Evolutionary conservation across 1,140 invertebrate species (phyloP).

Genomic region (Diachasma alloeum): DNA sequence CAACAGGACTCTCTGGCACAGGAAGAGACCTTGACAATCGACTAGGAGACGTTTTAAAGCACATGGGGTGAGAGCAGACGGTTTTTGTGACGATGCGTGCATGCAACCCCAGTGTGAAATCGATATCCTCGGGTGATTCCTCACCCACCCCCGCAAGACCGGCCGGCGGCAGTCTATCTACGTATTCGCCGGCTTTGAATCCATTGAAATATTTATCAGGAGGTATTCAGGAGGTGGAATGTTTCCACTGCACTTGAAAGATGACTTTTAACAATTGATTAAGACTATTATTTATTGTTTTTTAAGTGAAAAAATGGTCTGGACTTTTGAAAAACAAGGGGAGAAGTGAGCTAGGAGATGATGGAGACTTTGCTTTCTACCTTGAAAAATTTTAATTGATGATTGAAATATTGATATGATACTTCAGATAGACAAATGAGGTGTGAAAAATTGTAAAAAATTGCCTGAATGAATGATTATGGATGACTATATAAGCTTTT

Average conservation of each 20-base stretch:
- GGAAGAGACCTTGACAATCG: constrained; percentile 43
- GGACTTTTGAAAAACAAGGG: no score
- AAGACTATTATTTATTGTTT: no score
- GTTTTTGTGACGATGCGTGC: constrained; percentile 35
- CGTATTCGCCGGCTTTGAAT: constrained; percentile 19
- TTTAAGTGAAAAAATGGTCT: no score
- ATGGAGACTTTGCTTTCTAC: no score
- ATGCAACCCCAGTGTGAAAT: constrained; percentile 31
- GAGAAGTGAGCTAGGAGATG: no score
- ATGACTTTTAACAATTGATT: not conserved
- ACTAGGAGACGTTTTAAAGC: constrained; percentile 37
- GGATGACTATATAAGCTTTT: no score
- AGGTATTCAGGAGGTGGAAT: not conserved
- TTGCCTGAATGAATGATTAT: no score
- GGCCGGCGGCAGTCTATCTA: constrained; percentile 30
- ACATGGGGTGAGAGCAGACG: constrained; percentile 26
- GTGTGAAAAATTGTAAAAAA: no score
- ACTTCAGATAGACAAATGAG: no score
- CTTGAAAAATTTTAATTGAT: no score
- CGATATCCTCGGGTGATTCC: constrained; percentile 34
- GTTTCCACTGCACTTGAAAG: no score
- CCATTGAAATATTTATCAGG: constrained; percentile 21
- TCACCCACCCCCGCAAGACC: constrained; percentile 20
- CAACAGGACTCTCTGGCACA: not conserved
- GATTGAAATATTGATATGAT: no score